These are phyloP conservation scores for Ormyrus thymus DNA, from an alignment of 2,888 invertebrate species.

Conservation along the genomic window DNA sequence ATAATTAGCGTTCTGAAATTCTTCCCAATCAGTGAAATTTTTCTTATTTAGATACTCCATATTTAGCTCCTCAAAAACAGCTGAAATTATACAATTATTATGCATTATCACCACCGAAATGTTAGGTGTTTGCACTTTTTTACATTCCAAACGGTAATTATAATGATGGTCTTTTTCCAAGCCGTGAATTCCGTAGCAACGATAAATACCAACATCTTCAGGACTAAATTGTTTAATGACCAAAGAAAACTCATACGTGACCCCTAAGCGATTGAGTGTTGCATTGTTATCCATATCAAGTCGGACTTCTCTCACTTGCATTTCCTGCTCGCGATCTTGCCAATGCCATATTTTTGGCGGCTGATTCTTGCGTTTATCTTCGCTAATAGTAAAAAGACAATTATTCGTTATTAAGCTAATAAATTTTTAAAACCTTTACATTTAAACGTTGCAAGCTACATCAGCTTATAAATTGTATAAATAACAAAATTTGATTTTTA, in stretches of 20 bases:
- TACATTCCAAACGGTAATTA: conserved; percentile 77
- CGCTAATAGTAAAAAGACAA: conserved; percentile 2
- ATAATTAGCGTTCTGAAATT: conserved; percentile 75
- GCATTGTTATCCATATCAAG: conserved; percentile 76
- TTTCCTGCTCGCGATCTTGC: conserved; percentile 71
- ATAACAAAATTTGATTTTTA: conserved; percentile 1
- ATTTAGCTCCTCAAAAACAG: neutral
- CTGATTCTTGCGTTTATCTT: too few relatives aligned
- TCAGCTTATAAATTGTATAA: too few relatives aligned
- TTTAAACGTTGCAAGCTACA: too few relatives aligned
- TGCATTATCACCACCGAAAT: neutral
- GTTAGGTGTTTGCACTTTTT: conserved; percentile 28
- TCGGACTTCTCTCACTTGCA: conserved; percentile 72
- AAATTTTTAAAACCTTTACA: too few relatives aligned
- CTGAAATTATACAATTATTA: conserved; percentile 7
- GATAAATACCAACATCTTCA: conserved; percentile 76
- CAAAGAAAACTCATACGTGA: conserved; percentile 75
- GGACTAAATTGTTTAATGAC: conserved; percentile 73
- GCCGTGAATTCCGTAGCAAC: conserved; percentile 74
- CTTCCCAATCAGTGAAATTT: conserved; percentile 76
- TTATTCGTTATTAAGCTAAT: too few relatives aligned
- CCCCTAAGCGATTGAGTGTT: conserved; percentile 73
- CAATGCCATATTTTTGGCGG: conserved; percentile 74
- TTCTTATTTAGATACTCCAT: conserved; percentile 68
- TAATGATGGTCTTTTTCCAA: conserved; percentile 73